Evolutionary conservation across 1,140 invertebrate genomes (phyloP), one percentile per base, ranked within the genome.

Genomic region (Plectrocnemia conspersa): DNA sequence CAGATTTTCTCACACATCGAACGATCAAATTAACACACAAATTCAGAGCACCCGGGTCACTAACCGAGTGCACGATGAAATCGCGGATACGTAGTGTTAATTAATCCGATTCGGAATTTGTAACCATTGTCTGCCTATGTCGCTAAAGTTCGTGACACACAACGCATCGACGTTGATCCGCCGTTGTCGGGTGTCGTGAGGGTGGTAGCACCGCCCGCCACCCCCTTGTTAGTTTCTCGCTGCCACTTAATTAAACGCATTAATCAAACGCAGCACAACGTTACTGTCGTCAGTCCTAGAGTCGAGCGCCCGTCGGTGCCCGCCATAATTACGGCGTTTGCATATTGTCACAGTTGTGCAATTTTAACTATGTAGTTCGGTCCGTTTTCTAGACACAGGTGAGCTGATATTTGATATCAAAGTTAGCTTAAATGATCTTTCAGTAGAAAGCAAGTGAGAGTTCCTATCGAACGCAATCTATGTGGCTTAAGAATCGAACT

Each of bases 241-340:
- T 50, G 47, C 47, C 47, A 50, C 47, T 50, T 50, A 50, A 50
- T 50, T 50, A 50, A 50, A 50, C 47, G 47, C 47, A 50, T 50
- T 50, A 50, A 50, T 50, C 47, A 50, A 50, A 50, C 47, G 47
- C 47, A 50, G 35, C 33, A n/a, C n/a, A 19, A 29, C 47, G 47
- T 50, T 50, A 50, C 25, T 50, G 47, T 50, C 47, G 47, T 32
- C 33, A 21, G 35, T 38, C 18, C 35, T 38, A 5, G 7, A 16
- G 47, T n/a, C n/a, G n/a, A n/a, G n/a, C n/a, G n/a, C n/a, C n/a
- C n/a, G n/a, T n/a, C n/a, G n/a, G n/a, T n/a, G n/a, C n/a, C n/a
- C n/a, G n/a, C n/a, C n/a, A n/a, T n/a, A n/a, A n/a, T n/a, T n/a
- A n/a, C n/a, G n/a, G n/a, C n/a, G n/a, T n/a, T n/a, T n/a, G n/a